Evolutionary conservation across 92 coral and sea anemone genomes (phyloP).

Genomic region (Palythoa grandis): DNA sequence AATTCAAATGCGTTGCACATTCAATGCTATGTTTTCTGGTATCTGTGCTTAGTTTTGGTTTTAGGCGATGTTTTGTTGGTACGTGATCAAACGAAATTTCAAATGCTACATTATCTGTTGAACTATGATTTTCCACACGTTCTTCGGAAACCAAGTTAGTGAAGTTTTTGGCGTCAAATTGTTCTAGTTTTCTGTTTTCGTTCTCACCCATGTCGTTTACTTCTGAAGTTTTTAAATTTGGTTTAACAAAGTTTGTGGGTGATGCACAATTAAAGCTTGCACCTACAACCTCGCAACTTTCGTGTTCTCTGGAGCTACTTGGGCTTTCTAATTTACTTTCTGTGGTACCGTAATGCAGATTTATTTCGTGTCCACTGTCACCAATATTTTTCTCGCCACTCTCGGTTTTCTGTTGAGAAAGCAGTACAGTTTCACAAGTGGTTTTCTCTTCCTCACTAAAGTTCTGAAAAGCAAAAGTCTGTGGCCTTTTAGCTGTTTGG

Average conservation of each 20-base stretch:
- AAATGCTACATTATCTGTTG: constrained; percentile 15
- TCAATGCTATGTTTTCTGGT: neutral
- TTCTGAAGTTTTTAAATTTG: neutral
- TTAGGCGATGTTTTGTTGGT: neutral
- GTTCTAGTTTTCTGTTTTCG: neutral
- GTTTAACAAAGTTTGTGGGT: constrained; percentile 24
- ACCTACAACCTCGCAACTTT: constrained; percentile 52
- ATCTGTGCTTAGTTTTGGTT: constrained; percentile 21
- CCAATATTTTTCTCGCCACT: neutral
- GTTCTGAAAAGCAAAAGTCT: neutral
- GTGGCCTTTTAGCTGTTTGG: constrained; percentile 14
- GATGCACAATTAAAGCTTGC: constrained; percentile 56
- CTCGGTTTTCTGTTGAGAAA: neutral
- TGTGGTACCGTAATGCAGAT: neutral
- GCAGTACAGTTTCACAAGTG: neutral
- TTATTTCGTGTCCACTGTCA: neutral
- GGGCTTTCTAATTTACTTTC: neutral
- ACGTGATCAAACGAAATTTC: constrained; percentile 1
- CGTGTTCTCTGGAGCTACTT: neutral
- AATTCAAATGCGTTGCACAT: neutral
- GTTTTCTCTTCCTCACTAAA: neutral
- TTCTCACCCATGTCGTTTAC: neutral
- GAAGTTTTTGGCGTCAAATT: neutral
- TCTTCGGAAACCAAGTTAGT: neutral
- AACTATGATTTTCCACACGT: neutral